Conservation (phyloP, 2,113 vertebrate genomes). For the Salvator merianae region DNA sequence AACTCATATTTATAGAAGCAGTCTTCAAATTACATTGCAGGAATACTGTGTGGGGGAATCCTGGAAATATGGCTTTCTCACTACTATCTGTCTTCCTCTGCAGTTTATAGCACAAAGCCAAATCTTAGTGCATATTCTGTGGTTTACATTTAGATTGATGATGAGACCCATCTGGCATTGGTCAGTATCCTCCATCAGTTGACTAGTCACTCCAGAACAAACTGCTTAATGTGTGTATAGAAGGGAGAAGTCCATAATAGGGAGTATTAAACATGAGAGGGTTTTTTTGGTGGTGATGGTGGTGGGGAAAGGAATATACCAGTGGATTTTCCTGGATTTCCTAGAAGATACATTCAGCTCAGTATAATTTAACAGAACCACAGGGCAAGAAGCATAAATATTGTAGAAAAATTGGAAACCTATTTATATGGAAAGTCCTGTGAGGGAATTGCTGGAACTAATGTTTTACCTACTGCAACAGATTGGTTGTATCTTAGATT, state of each 20-base stretch:
- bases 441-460: neutral
- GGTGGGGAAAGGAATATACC: too few relatives aligned
- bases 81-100: neutral
- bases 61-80: neutral
- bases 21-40: neutral
- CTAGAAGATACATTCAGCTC: neutral
- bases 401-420: neutral
- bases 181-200: too few relatives aligned
- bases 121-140: neutral
- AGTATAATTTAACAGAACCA: neutral
- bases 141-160: neutral
- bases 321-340: neutral
- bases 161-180: neutral
- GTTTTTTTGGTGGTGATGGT: too few relatives aligned
- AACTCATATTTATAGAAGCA: neutral
- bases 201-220: neutral
- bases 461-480: neutral
- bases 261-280: neutral
- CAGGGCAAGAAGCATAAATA: neutral
- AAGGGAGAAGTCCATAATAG: too few relatives aligned
- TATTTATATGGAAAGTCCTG: neutral
- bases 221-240: too few relatives aligned
- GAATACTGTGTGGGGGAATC: neutral
- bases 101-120: neutral
- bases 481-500: neutral